These are phyloP conservation scores for Tupaia chinensis DNA, from an alignment of 2,113 vertebrate species.

Conservation along the genomic window DNA sequence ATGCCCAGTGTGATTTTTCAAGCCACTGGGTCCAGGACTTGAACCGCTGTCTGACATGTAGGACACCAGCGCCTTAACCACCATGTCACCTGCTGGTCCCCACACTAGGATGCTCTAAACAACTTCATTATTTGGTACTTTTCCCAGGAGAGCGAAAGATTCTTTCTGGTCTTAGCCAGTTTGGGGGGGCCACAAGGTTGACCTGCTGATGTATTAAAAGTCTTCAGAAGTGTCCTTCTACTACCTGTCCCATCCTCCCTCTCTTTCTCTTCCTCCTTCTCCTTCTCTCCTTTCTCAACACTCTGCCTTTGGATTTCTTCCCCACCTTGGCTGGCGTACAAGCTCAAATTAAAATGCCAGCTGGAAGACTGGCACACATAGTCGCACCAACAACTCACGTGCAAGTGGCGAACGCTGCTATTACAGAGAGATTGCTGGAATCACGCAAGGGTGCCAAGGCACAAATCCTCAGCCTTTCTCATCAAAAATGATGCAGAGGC, in stretches of 20 bases:
- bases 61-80: no score
- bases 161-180: neutral
- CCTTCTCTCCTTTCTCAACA: neutral
- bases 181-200: neutral
- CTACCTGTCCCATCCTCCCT: neutral
- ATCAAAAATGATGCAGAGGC: neutral
- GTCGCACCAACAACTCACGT: slow-evolving; percentile 51
- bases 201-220: neutral
- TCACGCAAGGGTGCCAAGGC: neutral
- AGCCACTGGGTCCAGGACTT: no score
- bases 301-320: slow-evolving; percentile 37
- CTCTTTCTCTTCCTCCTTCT: neutral
- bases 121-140: neutral
- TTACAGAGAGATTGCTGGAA: neutral
- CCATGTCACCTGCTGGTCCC: no score
- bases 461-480: neutral
- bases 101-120: neutral
- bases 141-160: neutral
- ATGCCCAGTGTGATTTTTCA: no score
- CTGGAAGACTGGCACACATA: slow-evolving; percentile 44
- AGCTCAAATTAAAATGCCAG: slow-evolving; percentile 66
- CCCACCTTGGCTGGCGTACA: slow-evolving; percentile 47
- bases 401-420: neutral
- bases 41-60: no score
- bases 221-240: neutral